phyloP scores from a whole-genome alignment of 2,888 invertebrate species.

The Lithophane semibrunnea region DNA sequence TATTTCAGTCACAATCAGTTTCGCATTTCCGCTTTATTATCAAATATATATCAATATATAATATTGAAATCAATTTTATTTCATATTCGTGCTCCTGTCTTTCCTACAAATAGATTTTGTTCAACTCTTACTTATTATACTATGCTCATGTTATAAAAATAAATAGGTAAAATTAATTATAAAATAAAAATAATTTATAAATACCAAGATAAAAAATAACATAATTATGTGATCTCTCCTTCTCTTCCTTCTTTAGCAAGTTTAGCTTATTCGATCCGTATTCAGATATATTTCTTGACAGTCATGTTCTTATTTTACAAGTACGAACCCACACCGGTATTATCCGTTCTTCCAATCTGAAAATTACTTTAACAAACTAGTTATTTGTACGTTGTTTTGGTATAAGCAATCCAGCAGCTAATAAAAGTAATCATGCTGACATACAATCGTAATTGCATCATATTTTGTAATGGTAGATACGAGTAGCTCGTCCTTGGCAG shows the following conservation, averaged over 20 bases:
- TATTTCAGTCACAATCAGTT: background rate
- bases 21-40: background rate
- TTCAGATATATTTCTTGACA: background rate
- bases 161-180: background rate
- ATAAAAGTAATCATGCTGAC: slow-evolving; percentile 1
- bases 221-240: background rate
- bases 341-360: background rate
- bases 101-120: background rate
- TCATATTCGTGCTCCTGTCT: background rate
- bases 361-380: background rate
- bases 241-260: background rate
- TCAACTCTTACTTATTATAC: background rate
- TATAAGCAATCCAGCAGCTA: background rate
- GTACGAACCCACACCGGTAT: background rate
- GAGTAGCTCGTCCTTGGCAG: background rate
- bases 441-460: slow-evolving; percentile 22
- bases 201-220: background rate
- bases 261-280: background rate
- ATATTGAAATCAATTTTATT: background rate
- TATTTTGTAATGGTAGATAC: slow-evolving; percentile 5
- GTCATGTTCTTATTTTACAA: background rate
- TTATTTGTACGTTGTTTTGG: background rate
- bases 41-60: background rate
- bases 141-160: slow-evolving; percentile 1
- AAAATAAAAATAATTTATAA: background rate